phyloP scores from a whole-genome alignment of 1,140 invertebrate genomes.

The Maconellicoccus hirsutus region DNA sequence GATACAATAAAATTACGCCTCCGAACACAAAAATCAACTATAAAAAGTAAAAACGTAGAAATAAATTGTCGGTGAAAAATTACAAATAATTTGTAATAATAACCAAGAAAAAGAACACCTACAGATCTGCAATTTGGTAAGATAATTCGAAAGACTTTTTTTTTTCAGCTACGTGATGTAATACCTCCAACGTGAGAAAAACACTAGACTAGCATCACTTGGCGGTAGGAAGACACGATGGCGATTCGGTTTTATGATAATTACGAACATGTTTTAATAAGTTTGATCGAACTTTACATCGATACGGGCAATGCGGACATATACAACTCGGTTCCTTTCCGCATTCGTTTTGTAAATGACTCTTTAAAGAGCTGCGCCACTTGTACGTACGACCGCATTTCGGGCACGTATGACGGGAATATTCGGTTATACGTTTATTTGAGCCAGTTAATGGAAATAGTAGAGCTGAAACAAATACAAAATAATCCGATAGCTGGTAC shows the following conservation, averaged over 20 bases:
- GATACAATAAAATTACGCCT: no score
- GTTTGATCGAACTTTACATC: conserved; percentile 28
- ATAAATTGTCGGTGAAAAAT: no score
- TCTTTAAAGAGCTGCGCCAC: conserved; percentile 45
- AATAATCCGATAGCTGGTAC: neutral
- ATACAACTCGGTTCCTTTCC: conserved; percentile 31
- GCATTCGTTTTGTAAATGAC: conserved; percentile 42
- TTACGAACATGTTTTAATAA: conserved; percentile 30
- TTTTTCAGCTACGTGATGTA: no score
- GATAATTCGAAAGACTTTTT: no score
- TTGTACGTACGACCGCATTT: conserved; percentile 46
- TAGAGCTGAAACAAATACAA: conserved; percentile 23
- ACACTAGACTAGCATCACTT: neutral
- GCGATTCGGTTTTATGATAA: conserved; percentile 26
- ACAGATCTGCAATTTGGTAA: no score
- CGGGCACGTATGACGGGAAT: conserved; percentile 27
- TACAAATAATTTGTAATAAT: no score
- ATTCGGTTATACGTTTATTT: conserved; percentile 14
- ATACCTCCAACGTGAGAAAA: no score
- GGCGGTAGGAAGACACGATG: conserved; percentile 1
- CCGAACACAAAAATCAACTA: no score
- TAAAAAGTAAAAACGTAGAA: no score
- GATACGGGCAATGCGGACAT: conserved; percentile 37
- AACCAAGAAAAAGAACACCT: no score
- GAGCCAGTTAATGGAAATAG: conserved; percentile 25